Conservation (phyloP, 2,888 invertebrate genomes). For the Sphaerophoria taeniata region DNA sequence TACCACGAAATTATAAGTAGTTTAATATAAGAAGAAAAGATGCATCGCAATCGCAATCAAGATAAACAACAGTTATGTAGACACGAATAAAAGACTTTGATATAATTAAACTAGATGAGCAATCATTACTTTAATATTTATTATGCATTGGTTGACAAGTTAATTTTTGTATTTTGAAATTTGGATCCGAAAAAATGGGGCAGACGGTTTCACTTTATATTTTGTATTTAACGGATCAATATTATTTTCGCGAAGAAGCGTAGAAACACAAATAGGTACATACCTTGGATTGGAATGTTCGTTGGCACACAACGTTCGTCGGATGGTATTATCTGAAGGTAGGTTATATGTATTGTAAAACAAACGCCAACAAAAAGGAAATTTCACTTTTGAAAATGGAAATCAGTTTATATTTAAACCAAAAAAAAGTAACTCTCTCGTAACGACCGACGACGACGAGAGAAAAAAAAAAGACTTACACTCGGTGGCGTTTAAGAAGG, state of each 20-base stretch:
- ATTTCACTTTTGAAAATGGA: conserved; percentile 69
- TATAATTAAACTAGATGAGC: conserved; percentile 16
- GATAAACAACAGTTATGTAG: conserved; percentile 60
- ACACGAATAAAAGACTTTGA: conserved; percentile 5
- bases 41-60: conserved; percentile 17
- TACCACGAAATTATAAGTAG: neutral
- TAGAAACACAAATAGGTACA: conserved; percentile 58
- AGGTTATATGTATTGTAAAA: conserved; percentile 42
- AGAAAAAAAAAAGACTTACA: conserved; percentile 40
- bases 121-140: neutral
- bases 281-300: conserved; percentile 66
- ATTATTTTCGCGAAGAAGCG: conserved; percentile 41
- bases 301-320: conserved; percentile 17
- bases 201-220: conserved; percentile 66
- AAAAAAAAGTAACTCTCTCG: conserved; percentile 52
- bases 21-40: conserved; percentile 32
- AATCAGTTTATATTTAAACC: conserved; percentile 62
- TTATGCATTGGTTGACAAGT: conserved; percentile 47
- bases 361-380: conserved; percentile 47
- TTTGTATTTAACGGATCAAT: conserved; percentile 41
- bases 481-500: conserved; percentile 51
- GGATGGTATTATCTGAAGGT: conserved; percentile 7
- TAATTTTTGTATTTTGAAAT: conserved; percentile 6
- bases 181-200: conserved; percentile 49
- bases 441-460: neutral